Evolutionary conservation across 2,113 vertebrate genomes (phyloP).

Genomic region (Sphyrna mokarran): DNA sequence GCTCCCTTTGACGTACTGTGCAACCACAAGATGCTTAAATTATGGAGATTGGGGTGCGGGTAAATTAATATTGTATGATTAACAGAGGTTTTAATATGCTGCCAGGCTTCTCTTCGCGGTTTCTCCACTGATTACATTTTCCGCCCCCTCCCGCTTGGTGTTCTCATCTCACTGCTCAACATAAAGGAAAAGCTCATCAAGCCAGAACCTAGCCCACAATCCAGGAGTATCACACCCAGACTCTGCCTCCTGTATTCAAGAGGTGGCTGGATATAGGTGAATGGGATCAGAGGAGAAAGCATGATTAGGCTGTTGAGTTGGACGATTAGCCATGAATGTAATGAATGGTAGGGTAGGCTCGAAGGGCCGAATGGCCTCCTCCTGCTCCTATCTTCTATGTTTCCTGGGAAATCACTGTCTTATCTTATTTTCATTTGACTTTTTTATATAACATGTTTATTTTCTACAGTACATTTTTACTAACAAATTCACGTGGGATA

Average conservation of each 20-base stretch:
- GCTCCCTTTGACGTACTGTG: not conserved
- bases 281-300: too few species aligned
- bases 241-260: not conserved
- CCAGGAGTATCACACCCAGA: not conserved
- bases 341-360: too few species aligned
- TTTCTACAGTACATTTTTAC: too few species aligned
- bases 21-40: slow-evolving; percentile 25
- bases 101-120: not conserved
- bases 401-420: too few species aligned
- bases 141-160: not conserved
- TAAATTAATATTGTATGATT: not conserved
- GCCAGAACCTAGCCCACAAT: not conserved
- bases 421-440: too few species aligned
- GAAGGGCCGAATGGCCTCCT: too few species aligned
- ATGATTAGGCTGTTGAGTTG: too few species aligned
- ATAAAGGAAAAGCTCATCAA: not conserved
- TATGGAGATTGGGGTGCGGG: not conserved
- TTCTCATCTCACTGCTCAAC: not conserved
- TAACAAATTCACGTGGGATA: too few species aligned
- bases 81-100: not conserved
- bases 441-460: too few species aligned
- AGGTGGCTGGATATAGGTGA: too few species aligned
- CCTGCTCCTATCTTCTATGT: too few species aligned
- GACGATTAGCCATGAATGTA: too few species aligned
- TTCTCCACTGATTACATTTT: not conserved